phyloP scores from a whole-genome alignment of 2,797 vertebrate species.

The Lithobates sylvaticus region DNA sequence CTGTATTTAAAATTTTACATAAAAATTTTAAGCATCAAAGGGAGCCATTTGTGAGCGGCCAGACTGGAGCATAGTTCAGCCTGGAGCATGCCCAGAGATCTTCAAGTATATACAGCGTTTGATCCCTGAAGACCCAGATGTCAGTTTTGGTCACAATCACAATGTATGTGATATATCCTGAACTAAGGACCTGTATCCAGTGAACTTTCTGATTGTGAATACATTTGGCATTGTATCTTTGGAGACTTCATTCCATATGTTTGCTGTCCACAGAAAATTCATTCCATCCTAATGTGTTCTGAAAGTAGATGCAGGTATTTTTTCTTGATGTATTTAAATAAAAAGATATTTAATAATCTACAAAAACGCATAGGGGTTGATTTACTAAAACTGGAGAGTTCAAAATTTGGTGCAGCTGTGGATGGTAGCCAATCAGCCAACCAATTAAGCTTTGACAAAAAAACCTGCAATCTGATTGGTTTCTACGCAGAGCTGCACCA shows the following conservation, averaged over 20 bases:
- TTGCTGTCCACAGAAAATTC: conserved; percentile 13
- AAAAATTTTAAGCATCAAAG: not conserved
- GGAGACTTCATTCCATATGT: conserved; percentile 35
- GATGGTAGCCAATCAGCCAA: no score
- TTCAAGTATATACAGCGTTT: conserved; percentile 16
- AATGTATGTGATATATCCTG: conserved; percentile 31
- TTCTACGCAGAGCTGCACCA: no score
- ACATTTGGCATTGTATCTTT: conserved; percentile 14
- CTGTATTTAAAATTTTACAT: not conserved
- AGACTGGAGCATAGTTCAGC: conserved; percentile 23
- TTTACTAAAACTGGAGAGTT: no score
- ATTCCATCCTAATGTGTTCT: not conserved
- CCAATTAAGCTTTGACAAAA: no score
- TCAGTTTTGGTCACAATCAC: conserved; percentile 44
- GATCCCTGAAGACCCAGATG: conserved; percentile 39
- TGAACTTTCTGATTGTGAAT: conserved; percentile 22
- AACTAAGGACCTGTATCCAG: not conserved
- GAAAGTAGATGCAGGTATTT: not conserved
- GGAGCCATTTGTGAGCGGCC: not conserved
- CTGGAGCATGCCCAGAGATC: conserved; percentile 32
- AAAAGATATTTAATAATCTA: not conserved
- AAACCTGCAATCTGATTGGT: no score
- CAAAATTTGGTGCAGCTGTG: no score
- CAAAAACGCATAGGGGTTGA: no score
- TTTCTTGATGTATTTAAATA: not conserved